Evolutionary conservation across 2,113 vertebrate species (phyloP).

Genomic region (Ophthalmolycus amberensis): DNA sequence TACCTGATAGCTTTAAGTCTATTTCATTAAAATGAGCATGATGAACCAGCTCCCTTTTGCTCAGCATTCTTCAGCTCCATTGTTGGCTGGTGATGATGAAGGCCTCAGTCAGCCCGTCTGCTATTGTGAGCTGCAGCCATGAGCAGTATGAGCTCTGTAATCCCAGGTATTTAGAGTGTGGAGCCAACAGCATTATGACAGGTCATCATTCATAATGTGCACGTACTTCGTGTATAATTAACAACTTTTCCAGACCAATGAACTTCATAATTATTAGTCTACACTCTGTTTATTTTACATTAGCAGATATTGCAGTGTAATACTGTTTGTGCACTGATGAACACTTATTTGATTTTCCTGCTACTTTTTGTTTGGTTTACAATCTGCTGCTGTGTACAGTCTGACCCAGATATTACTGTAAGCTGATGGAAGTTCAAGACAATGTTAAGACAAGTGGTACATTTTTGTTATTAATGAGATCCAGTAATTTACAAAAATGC

Average conservation of each 20-base stretch:
- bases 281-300: not conserved
- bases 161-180: constrained; percentile 18
- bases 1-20: not conserved
- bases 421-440: not conserved
- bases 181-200: constrained; percentile 3
- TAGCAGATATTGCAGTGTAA: not conserved
- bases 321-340: not conserved
- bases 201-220: constrained; percentile 17
- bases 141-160: constrained; percentile 39
- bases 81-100: constrained; percentile 2
- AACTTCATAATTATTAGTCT: not conserved
- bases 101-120: not conserved
- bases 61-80: not conserved
- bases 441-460: not conserved
- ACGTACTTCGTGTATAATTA: constrained; percentile 3
- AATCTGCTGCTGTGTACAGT: not conserved
- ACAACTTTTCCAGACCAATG: constrained; percentile 28
- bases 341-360: not conserved
- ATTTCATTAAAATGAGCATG: not conserved
- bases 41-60: not conserved
- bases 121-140: constrained; percentile 19
- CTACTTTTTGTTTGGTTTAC: constrained; percentile 23
- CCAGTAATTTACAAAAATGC: not conserved
- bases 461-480: not conserved
- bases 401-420: constrained; percentile 5